Conservation (phyloP, 2,113 vertebrate genomes). For the Delphinus delphis region DNA sequence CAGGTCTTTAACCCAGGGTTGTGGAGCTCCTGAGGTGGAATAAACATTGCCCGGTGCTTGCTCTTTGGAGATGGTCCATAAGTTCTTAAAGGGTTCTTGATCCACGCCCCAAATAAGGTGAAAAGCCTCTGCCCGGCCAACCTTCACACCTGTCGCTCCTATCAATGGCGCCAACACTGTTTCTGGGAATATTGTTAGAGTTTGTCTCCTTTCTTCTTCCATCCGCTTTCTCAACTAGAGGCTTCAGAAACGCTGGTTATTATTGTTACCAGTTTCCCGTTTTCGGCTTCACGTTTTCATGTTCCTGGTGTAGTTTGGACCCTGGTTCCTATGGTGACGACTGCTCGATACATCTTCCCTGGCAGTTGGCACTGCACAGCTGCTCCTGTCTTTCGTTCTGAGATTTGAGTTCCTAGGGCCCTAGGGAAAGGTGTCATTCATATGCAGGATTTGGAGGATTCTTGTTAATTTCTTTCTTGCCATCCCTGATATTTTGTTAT, state of each 20-base stretch:
- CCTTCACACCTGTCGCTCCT: not conserved
- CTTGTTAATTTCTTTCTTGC: not conserved
- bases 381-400: not conserved
- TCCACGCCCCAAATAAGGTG: not conserved
- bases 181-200: not conserved
- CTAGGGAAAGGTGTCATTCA: not conserved
- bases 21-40: not conserved
- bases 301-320: not conserved
- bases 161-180: not conserved
- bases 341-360: not conserved
- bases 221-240: not conserved
- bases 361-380: not conserved
- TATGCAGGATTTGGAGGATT: not conserved
- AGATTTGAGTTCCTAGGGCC: not conserved
- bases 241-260: not conserved
- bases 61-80: not conserved
- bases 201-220: not conserved
- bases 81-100: not conserved
- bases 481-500: not conserved
- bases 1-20: not conserved
- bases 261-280: too few species aligned
- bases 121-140: not conserved
- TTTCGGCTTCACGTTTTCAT: not conserved
- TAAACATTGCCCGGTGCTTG: not conserved
- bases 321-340: not conserved